Percentiles rank a stretch among this genome's conserved stretches.
These are phyloP conservation scores for Agapostemon virescens DNA, from an alignment of 2,888 invertebrate genomes.

Conservation along the genomic window DNA sequence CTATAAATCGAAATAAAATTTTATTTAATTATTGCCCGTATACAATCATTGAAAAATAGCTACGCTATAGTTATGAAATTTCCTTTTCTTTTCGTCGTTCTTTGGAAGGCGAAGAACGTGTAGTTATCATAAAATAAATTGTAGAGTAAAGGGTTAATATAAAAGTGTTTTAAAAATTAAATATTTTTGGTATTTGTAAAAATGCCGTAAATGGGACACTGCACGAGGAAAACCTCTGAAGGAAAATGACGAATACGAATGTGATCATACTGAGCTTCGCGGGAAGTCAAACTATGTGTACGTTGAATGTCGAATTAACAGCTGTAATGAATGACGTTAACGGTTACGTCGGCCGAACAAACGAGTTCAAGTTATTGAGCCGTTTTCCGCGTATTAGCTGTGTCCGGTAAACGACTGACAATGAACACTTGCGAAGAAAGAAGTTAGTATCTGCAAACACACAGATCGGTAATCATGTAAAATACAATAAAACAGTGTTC, in stretches of 20 bases:
- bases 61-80: too few species aligned
- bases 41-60: too few species aligned
- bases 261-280: not conserved
- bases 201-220: not conserved
- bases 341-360: slow-evolving; percentile 21
- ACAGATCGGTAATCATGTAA: not conserved
- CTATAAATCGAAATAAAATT: too few species aligned
- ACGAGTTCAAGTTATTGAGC: slow-evolving; percentile 36
- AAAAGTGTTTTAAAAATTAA: not conserved
- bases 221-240: not conserved
- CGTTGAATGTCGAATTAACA: slow-evolving; percentile 14
- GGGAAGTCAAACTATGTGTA: slow-evolving; percentile 12
- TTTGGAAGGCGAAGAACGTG: too few species aligned
- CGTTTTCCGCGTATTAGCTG: slow-evolving; percentile 30
- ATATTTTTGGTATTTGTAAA: not conserved
- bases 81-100: too few species aligned
- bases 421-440: slow-evolving; percentile 19
- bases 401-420: slow-evolving; percentile 12
- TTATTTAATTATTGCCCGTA: too few species aligned
- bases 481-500: not conserved
- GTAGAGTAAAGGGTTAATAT: too few species aligned
- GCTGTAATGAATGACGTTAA: slow-evolving; percentile 33
- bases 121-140: too few species aligned
- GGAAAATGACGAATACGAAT: not conserved
- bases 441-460: slow-evolving; percentile 2